Conservation (phyloP, 35 echinoderm and acorn worm genomes). For the Eucidaris tribuloides region DNA sequence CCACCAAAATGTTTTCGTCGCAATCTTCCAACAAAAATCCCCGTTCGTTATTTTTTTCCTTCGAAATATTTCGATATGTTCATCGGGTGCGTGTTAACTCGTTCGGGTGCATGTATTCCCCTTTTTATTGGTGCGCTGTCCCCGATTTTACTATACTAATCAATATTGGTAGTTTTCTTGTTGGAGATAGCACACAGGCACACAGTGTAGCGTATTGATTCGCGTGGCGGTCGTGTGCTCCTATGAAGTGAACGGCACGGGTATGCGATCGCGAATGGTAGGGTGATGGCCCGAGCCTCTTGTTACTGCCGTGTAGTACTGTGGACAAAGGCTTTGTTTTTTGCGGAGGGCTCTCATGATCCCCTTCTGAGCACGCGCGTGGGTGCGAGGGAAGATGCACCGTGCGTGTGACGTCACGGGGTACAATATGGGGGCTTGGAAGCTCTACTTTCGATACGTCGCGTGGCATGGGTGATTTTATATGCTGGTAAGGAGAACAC, state of each 20-base stretch:
- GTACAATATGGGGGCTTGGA: too few species aligned
- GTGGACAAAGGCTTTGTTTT: conserved; percentile 94
- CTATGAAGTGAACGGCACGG: not conserved
- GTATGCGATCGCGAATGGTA: conserved; percentile 1
- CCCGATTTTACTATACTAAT: conserved; percentile 1
- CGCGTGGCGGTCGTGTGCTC: conserved; percentile 28
- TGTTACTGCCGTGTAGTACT: conserved; percentile 12
- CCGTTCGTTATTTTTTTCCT: not conserved
- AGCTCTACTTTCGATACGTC: too few species aligned
- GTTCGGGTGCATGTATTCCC: not conserved
- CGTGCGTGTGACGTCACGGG: too few species aligned
- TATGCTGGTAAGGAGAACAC: too few species aligned
- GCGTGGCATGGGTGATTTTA: too few species aligned
- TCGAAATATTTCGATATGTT: not conserved
- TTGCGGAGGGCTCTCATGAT: conserved; percentile 37
- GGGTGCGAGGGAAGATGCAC: too few species aligned
- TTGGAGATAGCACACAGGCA: not conserved
- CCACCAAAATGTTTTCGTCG: too few species aligned
- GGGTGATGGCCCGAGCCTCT: conserved; percentile 8
- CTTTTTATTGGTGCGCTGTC: conserved; percentile 19
- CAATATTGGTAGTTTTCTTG: conserved; percentile 1
- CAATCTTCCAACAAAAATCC: not conserved
- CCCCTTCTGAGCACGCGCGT: conserved; percentile 89
- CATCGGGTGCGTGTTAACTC: not conserved
- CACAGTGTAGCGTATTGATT: conserved; percentile 10